A percentile compares a stretch with the other conserved stretches of the same genome.
Evolutionary conservation across 2,888 invertebrate species (phyloP).

Genomic region (Drosophila infuscata): DNA sequence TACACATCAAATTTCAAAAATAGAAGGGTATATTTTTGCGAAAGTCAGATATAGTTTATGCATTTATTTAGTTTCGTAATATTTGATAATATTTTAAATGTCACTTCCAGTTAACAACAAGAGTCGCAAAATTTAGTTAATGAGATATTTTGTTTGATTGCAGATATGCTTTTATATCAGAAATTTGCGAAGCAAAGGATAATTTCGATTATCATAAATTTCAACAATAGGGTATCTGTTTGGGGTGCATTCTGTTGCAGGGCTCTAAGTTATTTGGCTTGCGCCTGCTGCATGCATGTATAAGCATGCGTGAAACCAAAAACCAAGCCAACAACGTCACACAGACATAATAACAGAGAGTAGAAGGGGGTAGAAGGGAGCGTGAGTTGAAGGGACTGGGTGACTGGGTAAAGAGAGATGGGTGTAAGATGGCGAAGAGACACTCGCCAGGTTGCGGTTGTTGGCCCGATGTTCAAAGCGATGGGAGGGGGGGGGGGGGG

Average conservation of each 20-base stretch:
- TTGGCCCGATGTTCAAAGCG: slow-evolving; percentile 55
- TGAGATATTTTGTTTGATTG: no score
- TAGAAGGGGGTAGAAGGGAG: no score
- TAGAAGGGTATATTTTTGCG: background rate
- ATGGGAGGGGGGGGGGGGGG: background rate
- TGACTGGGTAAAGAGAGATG: background rate
- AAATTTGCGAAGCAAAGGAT: background rate
- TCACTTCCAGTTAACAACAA: background rate
- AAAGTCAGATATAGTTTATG: background rate
- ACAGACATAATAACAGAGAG: slow-evolving; percentile 25
- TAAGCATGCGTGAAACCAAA: slow-evolving; percentile 80
- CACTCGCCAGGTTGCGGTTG: slow-evolving; percentile 64
- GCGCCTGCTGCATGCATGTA: slow-evolving; percentile 62
- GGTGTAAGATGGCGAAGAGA: slow-evolving; percentile 31
- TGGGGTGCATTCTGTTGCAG: background rate
- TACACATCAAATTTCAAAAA: background rate
- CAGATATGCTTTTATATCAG: background rate
- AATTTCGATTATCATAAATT: background rate
- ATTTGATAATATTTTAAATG: background rate
- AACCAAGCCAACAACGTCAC: slow-evolving; percentile 66
- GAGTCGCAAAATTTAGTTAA: no score
- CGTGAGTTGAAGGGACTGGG: background rate
- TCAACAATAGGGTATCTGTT: slow-evolving; percentile 11
- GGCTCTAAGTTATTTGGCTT: slow-evolving; percentile 44
- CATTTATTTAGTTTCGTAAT: background rate